These are phyloP conservation scores for Calidris pygmaea DNA, from an alignment of 2,113 vertebrate species.

Conservation along the genomic window DNA sequence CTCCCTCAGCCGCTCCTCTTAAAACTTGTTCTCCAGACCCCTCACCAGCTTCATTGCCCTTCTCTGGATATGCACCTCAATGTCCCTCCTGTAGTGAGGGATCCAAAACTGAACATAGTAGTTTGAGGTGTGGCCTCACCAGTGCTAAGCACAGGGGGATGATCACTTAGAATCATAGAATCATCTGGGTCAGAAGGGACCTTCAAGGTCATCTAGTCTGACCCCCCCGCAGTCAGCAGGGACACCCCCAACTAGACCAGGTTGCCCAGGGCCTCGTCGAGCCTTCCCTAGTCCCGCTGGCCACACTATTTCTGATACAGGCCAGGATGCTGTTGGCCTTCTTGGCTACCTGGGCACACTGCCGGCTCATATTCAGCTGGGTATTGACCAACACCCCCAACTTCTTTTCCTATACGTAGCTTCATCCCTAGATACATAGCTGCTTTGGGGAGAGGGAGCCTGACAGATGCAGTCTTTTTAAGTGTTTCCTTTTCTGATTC, in stretches of 20 bases:
- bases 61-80: neutral
- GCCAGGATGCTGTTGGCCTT: neutral
- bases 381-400: rapidly evolving
- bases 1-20: neutral
- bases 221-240: too few relatives aligned
- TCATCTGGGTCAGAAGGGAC: too few relatives aligned
- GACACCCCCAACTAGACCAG: too few relatives aligned
- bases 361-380: neutral
- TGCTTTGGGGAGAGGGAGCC: neutral
- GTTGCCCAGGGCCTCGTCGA: too few relatives aligned
- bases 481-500: neutral
- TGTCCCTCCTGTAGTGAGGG: neutral
- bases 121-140: neutral
- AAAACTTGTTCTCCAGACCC: neutral
- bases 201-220: too few relatives aligned
- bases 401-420: neutral
- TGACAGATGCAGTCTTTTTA: neutral
- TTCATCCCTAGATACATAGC: neutral
- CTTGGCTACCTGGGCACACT: neutral
- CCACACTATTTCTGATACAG: neutral
- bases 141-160: neutral
- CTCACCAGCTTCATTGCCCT: neutral
- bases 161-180: neutral
- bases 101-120: neutral
- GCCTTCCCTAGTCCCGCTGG: neutral